Conservation (phyloP, 2,888 invertebrate genomes). For the Cybosia mesomella region DNA sequence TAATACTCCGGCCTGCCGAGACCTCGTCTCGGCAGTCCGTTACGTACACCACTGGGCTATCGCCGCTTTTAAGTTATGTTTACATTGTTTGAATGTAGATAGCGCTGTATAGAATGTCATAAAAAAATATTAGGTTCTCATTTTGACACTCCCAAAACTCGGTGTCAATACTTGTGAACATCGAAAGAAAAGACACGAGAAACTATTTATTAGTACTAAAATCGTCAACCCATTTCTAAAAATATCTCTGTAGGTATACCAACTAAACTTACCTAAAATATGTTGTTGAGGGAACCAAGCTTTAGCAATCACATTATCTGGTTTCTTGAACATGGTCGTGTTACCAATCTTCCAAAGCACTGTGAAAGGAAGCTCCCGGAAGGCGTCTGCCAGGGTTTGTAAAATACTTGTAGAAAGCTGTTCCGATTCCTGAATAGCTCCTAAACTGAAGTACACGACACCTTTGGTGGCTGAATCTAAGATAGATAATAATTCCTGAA, state of each 20-base stretch:
- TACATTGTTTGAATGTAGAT: too few species aligned
- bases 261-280: constrained; percentile 75
- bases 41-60: too few species aligned
- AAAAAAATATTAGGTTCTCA: too few species aligned
- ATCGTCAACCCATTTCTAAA: not conserved
- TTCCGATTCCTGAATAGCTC: constrained; percentile 80
- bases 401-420: constrained; percentile 71
- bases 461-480: constrained; percentile 79
- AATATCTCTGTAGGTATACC: not conserved
- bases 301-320: constrained; percentile 77
- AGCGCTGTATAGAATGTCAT: too few species aligned
- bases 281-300: constrained; percentile 87
- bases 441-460: constrained; percentile 83
- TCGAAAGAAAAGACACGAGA: too few species aligned
- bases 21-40: too few species aligned
- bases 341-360: constrained; percentile 86
- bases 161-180: too few species aligned
- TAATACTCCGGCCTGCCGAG: too few species aligned
- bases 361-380: constrained; percentile 79
- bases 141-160: too few species aligned
- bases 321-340: constrained; percentile 70
- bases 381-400: constrained; percentile 76
- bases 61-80: too few species aligned
- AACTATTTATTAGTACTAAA: not conserved
- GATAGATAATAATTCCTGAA: constrained; percentile 69